A percentile compares a stretch with the other conserved stretches of the same genome.
Conservation (phyloP, 2,797 vertebrate genomes). For the Typhlichthys subterraneus region DNA sequence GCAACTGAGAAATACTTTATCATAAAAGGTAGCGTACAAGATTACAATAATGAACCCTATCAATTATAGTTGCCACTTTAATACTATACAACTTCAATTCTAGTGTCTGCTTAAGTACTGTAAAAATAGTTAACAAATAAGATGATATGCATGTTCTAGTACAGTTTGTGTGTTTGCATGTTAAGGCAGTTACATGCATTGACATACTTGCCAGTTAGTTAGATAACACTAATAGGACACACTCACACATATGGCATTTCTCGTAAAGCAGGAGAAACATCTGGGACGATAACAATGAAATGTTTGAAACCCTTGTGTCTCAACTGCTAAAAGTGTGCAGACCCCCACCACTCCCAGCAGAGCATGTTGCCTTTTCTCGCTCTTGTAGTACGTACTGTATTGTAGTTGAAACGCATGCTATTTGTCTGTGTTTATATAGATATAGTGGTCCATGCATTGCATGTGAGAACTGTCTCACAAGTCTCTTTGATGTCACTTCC, state of each 20-base stretch:
- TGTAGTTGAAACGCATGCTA: too few species aligned
- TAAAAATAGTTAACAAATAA: conserved; percentile 14
- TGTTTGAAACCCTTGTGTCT: conserved; percentile 53
- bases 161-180: background rate
- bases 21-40: conserved; percentile 7
- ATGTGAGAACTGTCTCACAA: too few species aligned
- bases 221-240: conserved; percentile 13
- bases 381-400: background rate
- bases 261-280: conserved; percentile 47
- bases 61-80: conserved; percentile 25
- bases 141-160: background rate
- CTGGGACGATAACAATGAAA: conserved; percentile 58
- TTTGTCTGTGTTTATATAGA: too few species aligned
- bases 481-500: too few species aligned
- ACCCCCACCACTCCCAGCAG: conserved; percentile 51
- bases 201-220: conserved; percentile 12
- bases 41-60: conserved; percentile 8
- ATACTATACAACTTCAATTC: conserved; percentile 27
- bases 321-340: conserved; percentile 52
- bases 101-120: conserved; percentile 4
- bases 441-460: too few species aligned
- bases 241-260: conserved; percentile 14
- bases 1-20: too few species aligned
- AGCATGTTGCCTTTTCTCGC: conserved; percentile 30
- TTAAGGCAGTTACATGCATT: conserved; percentile 1